Base-by-base conservation (phyloP, 1,140 invertebrate species). In the Chymomyza costata region DNA sequence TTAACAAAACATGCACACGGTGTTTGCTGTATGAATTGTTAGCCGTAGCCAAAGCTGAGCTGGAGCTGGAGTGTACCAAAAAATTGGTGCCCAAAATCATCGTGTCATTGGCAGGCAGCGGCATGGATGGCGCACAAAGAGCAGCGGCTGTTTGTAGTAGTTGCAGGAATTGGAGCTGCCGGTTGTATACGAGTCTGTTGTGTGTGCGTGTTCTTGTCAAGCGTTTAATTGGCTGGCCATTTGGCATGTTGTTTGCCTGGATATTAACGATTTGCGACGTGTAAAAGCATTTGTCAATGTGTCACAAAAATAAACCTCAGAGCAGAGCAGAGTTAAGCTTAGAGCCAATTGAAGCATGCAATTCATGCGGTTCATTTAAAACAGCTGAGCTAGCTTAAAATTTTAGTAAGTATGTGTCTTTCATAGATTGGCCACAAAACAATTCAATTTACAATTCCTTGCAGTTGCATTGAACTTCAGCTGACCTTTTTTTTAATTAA, bases 401-500 rank as follows among this genome's bases (percentile, higher is more conserved):
- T n/a, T n/a, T n/a, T n/a, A n/a, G n/a, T n/a, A n/a, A n/a, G n/a
- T n/a, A n/a, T n/a, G n/a, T n/a, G n/a, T n/a, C n/a, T n/a, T n/a
- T n/a, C n/a, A n/a, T n/a, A n/a, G n/a, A n/a, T n/a, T n/a, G n/a
- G n/a, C n/a, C n/a, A n/a, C n/a, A n/a, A n/a, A n/a, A n/a, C n/a
- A n/a, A n/a, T n/a, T n/a, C n/a, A n/a, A n/a, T n/a, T n/a, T n/a
- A n/a, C n/a, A n/a, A n/a, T n/a, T n/a, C n/a, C n/a, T n/a, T n/a
- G n/a, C n/a, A n/a, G n/a, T n/a, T n/a, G n/a, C n/a, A n/a, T 57
- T 65, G 53, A 76, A 70, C 70, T 62, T 50, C 65, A 56, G 56
- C 51, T 65, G 61, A 71, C 73, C 71, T 66, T 76, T 76, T 76
- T 76, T 76, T 76, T 76, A 76, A 78, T 76, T 76, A 78, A 78